Percentiles rank a stretch among this genome's conserved stretches.
Evolutionary conservation across 1,140 invertebrate species (phyloP).

Genomic region (Andrena cerasifolii): DNA sequence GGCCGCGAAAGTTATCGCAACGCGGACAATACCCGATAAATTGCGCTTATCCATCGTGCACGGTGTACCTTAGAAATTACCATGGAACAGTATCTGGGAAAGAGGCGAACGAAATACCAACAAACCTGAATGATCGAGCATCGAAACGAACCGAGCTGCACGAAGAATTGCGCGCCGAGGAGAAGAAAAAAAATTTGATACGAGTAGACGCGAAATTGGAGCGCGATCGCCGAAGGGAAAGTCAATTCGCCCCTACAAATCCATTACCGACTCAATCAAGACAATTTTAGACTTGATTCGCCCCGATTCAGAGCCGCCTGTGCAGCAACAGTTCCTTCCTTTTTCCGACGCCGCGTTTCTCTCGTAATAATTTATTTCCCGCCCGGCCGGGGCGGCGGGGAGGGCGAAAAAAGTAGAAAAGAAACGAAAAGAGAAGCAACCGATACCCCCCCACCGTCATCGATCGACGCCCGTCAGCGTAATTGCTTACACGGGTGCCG

Average conservation of each 20-base stretch:
- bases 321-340: conserved; percentile 8
- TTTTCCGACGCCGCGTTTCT: background rate
- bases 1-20: background rate
- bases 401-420: background rate
- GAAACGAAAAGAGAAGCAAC: background rate
- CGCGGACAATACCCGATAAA: background rate
- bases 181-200: conserved; percentile 20
- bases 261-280: conserved; percentile 20
- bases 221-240: background rate
- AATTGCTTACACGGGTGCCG: conserved; percentile 13
- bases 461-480: conserved; percentile 12
- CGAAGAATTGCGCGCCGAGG: no score
- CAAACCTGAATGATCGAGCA: background rate
- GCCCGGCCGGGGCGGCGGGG: background rate
- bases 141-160: background rate
- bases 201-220: background rate
- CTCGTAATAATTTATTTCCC: conserved; percentile 30
- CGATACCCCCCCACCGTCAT: background rate
- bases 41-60: background rate
- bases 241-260: conserved; percentile 15
- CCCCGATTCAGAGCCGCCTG: background rate
- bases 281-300: conserved; percentile 22
- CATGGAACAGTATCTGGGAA: no score
- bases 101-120: background rate
- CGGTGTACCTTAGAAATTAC: background rate